Evolutionary conservation across 2,888 invertebrate genomes (phyloP).

Genomic region (Campopleginae sp.): DNA sequence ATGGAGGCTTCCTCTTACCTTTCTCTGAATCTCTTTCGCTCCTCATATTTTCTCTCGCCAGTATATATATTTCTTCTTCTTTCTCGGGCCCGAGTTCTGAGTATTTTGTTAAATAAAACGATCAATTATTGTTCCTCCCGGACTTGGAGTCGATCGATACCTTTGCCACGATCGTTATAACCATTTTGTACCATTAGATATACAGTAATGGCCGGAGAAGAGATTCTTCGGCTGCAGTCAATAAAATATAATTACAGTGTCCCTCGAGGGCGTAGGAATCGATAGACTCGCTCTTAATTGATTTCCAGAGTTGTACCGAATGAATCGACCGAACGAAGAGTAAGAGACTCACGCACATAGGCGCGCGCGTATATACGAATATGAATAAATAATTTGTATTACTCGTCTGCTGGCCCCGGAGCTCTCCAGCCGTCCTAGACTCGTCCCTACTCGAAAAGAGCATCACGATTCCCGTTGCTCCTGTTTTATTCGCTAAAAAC

Average conservation of each 20-base stretch:
- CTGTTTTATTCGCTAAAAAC: slow-evolving; percentile 65
- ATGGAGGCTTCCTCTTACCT: neutral
- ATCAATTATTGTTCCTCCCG: slow-evolving; percentile 51
- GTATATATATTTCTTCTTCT: neutral
- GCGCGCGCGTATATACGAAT: slow-evolving; percentile 21
- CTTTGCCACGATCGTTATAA: slow-evolving; percentile 53
- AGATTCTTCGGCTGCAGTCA: slow-evolving; percentile 59
- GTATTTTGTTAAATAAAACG: slow-evolving; percentile 57
- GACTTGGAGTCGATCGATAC: slow-evolving; percentile 23
- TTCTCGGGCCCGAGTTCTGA: slow-evolving; percentile 40
- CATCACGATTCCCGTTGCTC: slow-evolving; percentile 60
- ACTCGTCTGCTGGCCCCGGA: slow-evolving; percentile 36
- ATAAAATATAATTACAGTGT: slow-evolving; percentile 69
- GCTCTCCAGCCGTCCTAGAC: slow-evolving; percentile 49
- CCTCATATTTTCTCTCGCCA: slow-evolving; percentile 4
- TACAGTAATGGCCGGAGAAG: slow-evolving; percentile 43
- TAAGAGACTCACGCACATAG: slow-evolving; percentile 8
- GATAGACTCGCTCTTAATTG: slow-evolving; percentile 67
- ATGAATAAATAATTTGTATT: slow-evolving; percentile 68
- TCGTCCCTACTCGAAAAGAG: slow-evolving; percentile 3
- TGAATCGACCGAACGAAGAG: slow-evolving; percentile 24
- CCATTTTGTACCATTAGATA: slow-evolving; percentile 52
- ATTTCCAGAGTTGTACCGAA: slow-evolving; percentile 62
- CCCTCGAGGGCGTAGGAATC: slow-evolving; percentile 63
- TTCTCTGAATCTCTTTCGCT: slow-evolving; percentile 10